Evolutionary conservation across 2,797 vertebrate genomes (phyloP).

Genomic region (Diglossa cyanea): DNA sequence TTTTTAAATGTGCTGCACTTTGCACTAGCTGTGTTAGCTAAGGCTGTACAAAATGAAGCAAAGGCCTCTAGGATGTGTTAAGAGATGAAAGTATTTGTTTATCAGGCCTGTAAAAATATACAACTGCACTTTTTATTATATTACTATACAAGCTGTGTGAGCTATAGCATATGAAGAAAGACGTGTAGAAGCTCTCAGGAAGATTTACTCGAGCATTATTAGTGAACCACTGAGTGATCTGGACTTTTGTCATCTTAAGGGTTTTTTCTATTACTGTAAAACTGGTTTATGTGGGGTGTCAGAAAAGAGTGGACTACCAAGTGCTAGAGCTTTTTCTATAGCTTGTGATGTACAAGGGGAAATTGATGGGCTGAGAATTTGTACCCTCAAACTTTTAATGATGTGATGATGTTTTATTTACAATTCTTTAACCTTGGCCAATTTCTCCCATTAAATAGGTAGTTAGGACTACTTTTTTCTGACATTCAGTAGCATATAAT

Average conservation of each 20-base stretch:
- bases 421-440: not conserved
- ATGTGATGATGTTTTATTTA: not conserved
- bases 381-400: not conserved
- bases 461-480: not conserved
- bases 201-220: not conserved
- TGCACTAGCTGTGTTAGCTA: not conserved
- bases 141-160: not conserved
- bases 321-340: not conserved
- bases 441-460: not conserved
- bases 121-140: not conserved
- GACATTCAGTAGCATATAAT: not conserved
- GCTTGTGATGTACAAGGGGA: not conserved
- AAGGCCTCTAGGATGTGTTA: not conserved
- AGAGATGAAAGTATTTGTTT: not conserved
- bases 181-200: not conserved
- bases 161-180: not conserved
- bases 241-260: not conserved
- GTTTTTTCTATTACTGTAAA: not conserved
- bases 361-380: not conserved
- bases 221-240: not conserved
- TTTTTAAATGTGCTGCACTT: not conserved
- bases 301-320: not conserved
- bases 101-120: not conserved
- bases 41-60: not conserved
- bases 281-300: not conserved